These are phyloP conservation scores for Larimichthys crocea DNA, from an alignment of 2,113 vertebrate genomes.

Conservation along the genomic window DNA sequence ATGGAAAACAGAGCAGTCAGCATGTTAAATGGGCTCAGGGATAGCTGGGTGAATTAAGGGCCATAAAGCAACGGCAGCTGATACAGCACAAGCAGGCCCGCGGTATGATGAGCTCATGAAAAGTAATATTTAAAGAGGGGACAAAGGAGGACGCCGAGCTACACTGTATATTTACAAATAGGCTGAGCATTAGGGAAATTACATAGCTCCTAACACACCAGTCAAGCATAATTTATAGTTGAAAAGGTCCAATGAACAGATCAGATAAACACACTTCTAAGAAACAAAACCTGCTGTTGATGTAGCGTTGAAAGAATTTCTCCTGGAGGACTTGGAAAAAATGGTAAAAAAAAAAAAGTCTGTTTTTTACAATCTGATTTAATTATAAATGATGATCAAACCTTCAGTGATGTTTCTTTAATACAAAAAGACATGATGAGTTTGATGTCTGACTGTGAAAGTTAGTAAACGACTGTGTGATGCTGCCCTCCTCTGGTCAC, in stretches of 20 bases:
- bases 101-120: constrained; percentile 62
- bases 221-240: constrained; percentile 7
- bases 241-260: constrained; percentile 15
- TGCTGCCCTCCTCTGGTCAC: constrained; percentile 70
- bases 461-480: constrained; percentile 26
- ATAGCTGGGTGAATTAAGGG: constrained; percentile 68
- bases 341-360: too few relatives aligned
- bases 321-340: too few relatives aligned
- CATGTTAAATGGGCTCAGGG: constrained; percentile 73
- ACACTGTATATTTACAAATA: constrained; percentile 45
- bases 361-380: not conserved
- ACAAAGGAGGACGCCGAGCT: constrained; percentile 26
- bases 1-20: constrained; percentile 81
- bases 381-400: not conserved
- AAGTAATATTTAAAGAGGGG: constrained; percentile 62
- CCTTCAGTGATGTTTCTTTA: not conserved
- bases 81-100: constrained; percentile 51
- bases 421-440: not conserved
- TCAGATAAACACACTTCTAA: constrained; percentile 9
- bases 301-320: too few relatives aligned
- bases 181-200: constrained; percentile 31
- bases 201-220: constrained; percentile 18
- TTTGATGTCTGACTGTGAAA: not conserved
- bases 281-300: not conserved
- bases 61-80: constrained; percentile 70